Conservation (phyloP, 2,797 vertebrate genomes). For the Hoplostethus mediterraneus region DNA sequence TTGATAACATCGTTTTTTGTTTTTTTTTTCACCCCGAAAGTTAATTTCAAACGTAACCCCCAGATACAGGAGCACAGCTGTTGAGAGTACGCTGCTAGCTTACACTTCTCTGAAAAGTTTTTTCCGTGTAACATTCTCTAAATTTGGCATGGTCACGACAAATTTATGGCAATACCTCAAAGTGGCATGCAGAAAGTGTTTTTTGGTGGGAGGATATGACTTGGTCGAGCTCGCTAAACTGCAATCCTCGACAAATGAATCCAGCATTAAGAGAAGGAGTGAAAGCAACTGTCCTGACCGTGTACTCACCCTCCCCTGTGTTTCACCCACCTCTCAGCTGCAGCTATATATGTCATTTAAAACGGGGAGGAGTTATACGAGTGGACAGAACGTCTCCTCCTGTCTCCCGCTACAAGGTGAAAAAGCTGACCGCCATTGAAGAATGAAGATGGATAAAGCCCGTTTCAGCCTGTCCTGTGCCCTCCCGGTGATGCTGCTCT, state of each 20-base stretch:
- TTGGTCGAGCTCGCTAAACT: background rate
- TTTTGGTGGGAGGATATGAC: background rate
- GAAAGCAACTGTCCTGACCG: too few relatives aligned
- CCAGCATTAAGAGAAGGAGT: too few relatives aligned
- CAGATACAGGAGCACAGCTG: constrained; percentile 28
- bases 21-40: constrained; percentile 30
- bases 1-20: constrained; percentile 53
- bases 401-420: background rate
- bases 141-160: constrained; percentile 1
- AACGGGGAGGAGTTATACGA: background rate
- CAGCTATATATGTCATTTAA: background rate
- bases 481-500: constrained; percentile 9
- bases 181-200: constrained; percentile 6
- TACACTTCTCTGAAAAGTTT: constrained; percentile 11
- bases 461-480: background rate
- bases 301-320: too few relatives aligned
- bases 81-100: background rate
- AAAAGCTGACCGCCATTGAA: background rate
- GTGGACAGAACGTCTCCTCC: background rate
- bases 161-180: background rate
- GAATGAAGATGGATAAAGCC: background rate
- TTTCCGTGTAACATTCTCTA: constrained; percentile 2
- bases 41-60: constrained; percentile 44
- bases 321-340: background rate
- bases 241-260: too few relatives aligned